Evolutionary conservation across 2,888 invertebrate species (phyloP), one percentile per base, ranked within the genome.

Genomic region (Syritta pipiens): DNA sequence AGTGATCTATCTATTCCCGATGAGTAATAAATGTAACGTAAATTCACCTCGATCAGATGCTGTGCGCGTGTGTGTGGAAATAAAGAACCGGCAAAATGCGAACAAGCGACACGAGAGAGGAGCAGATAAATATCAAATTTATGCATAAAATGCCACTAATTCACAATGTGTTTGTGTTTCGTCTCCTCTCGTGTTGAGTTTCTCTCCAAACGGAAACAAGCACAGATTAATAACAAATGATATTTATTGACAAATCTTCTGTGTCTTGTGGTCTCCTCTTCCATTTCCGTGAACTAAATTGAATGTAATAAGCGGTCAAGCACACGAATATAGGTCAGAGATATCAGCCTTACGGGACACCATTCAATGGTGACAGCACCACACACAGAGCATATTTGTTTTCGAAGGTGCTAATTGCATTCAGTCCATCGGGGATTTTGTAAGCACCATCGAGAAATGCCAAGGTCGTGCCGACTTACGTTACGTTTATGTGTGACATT

Each of bases 71-170:
- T n/a, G n/a, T n/a, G n/a, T n/a, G n/a, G n/a, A n/a, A n/a, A n/a
- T n/a, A n/a, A n/a, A n/a, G n/a, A n/a, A 40, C 48, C 9, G 22
- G 46, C 24, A 53, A 35, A 42, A 10, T 65, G 42, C 72, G 57
- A 55, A 65, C 72, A 37, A 65, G 57, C 42, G 3, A 46, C n/a
- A n/a, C n/a, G n/a, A n/a, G 22, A 32, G 17, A 28, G 55, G 20
- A n/a, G 12, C 7, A 65, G 72, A 74, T 65, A 51, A 74, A 74
- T 51, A 67, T 51, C 28, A 74, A 67, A 67, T 65, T 57, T 59
- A 74, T 74, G 67, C 74, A 67, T 59, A 74, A 74, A 51, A 65
- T 74, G 74, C 67, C 67, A 74, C 51, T 67, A 67, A 67, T 65
- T 51, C 44, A 40, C 44, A 26, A 40, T 55, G 37, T 32, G 12